phyloP scores from a whole-genome alignment of 2,797 vertebrate species.

The Arnoldichthys spilopterus region DNA sequence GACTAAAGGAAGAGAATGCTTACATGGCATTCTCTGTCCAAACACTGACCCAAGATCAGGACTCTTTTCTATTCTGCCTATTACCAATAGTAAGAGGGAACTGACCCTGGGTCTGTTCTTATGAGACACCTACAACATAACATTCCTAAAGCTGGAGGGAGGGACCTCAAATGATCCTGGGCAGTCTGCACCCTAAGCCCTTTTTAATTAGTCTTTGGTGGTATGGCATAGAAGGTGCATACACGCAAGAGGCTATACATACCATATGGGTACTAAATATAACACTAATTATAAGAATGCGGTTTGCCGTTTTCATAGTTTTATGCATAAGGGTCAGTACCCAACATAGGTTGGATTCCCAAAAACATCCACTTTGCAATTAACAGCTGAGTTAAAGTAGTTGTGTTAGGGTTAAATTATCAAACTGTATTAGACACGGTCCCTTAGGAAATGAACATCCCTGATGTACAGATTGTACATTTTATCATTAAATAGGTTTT shows the following conservation, averaged over 20 bases:
- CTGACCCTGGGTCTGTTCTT: constrained; percentile 31
- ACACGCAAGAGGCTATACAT: constrained; percentile 47
- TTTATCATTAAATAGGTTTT: too few species aligned
- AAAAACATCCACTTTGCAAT: too few species aligned
- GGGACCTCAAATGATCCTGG: constrained; percentile 38
- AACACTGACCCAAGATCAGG: constrained; percentile 37
- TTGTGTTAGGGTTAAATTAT: too few species aligned
- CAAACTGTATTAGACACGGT: too few species aligned
- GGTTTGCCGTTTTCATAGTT: not conserved
- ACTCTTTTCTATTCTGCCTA: not conserved
- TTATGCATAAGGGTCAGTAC: too few species aligned
- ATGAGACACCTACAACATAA: constrained; percentile 24
- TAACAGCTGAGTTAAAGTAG: too few species aligned
- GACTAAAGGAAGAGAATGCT: constrained; percentile 16
- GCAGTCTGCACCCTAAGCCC: constrained; percentile 51
- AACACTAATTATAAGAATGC: not conserved
- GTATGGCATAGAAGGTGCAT: constrained; percentile 47
- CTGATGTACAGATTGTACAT: too few species aligned
- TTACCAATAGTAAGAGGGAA: constrained; percentile 6
- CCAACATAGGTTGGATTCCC: too few species aligned
- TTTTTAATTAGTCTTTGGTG: constrained; percentile 60
- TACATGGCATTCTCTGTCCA: not conserved
- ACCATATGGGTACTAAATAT: constrained; percentile 49
- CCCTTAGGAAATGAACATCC: too few species aligned
- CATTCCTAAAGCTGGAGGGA: constrained; percentile 34